These are phyloP conservation scores for Phalacrocorax carbo DNA, from an alignment of 2,113 vertebrate genomes.

Conservation along the genomic window DNA sequence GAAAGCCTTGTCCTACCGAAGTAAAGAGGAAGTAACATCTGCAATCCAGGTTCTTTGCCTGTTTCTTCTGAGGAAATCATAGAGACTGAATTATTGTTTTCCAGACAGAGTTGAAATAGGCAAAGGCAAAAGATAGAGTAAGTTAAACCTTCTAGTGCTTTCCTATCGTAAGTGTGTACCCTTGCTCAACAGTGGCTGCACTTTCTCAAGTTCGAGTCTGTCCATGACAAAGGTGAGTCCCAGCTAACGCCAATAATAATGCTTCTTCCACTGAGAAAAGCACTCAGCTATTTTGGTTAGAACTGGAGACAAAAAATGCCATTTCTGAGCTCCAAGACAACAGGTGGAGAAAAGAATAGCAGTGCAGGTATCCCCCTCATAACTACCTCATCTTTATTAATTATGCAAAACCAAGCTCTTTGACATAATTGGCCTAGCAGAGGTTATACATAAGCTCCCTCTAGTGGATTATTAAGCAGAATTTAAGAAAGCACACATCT, in stretches of 20 bases:
- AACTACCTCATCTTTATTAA: background rate
- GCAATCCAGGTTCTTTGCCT: background rate
- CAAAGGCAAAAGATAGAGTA: background rate
- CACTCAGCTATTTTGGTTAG: background rate
- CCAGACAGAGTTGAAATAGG: background rate
- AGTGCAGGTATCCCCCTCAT: background rate
- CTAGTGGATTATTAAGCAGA: constrained; percentile 45
- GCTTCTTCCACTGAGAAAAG: background rate
- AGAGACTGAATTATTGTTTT: background rate
- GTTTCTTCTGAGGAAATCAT: background rate
- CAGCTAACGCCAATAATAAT: rapidly evolving
- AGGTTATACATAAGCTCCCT: constrained; percentile 61
- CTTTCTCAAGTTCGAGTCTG: background rate
- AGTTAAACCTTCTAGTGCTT: background rate
- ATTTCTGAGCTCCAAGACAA: background rate
- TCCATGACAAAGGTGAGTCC: background rate
- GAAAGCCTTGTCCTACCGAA: background rate
- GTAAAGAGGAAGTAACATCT: background rate
- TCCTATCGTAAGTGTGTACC: background rate
- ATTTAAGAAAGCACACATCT: background rate
- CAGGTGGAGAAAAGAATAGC: background rate
- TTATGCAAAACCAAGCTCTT: background rate
- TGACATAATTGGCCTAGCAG: constrained; percentile 16
- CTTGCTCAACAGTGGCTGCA: background rate
- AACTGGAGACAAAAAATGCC: background rate